phyloP scores from a whole-genome alignment of 2,888 invertebrate genomes.

The Julus scandinavius region DNA sequence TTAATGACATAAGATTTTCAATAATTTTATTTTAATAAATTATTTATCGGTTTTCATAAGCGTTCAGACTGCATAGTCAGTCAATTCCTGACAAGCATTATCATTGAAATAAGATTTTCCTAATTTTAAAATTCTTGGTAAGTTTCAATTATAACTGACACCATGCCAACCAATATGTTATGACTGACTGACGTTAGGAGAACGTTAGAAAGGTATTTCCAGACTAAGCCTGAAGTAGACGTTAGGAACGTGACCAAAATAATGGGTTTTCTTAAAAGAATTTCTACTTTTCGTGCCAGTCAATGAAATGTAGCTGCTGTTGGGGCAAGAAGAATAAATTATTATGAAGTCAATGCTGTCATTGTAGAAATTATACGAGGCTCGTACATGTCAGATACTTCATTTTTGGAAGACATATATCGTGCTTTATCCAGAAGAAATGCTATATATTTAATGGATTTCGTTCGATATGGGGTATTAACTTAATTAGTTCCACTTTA shows the following conservation, averaged over 20 bases:
- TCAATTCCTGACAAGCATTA: not conserved
- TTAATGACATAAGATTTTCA: too few relatives aligned
- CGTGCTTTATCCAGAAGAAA: too few relatives aligned
- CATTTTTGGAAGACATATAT: too few relatives aligned
- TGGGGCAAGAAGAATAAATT: not conserved
- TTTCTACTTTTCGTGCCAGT: not conserved
- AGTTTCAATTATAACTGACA: not conserved
- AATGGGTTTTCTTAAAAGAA: not conserved
- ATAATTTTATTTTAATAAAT: too few relatives aligned
- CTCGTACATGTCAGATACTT: too few relatives aligned
- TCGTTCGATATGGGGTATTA: too few relatives aligned
- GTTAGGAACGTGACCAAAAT: constrained; percentile 25
- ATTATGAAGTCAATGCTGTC: not conserved
- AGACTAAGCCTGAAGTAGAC: constrained; percentile 5
- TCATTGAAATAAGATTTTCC: not conserved
- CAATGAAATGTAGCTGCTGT: not conserved
- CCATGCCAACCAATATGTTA: not conserved
- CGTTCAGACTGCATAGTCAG: not conserved
- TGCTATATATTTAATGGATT: too few relatives aligned
- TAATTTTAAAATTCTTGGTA: constrained; percentile 27
- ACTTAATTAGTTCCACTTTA: too few relatives aligned
- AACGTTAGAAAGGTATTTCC: not conserved
- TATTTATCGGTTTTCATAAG: too few relatives aligned
- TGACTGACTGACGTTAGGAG: constrained; percentile 10
- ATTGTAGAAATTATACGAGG: not conserved